phyloP scores from a whole-genome alignment of 2,113 vertebrate species.

The Irena cyanogastra region DNA sequence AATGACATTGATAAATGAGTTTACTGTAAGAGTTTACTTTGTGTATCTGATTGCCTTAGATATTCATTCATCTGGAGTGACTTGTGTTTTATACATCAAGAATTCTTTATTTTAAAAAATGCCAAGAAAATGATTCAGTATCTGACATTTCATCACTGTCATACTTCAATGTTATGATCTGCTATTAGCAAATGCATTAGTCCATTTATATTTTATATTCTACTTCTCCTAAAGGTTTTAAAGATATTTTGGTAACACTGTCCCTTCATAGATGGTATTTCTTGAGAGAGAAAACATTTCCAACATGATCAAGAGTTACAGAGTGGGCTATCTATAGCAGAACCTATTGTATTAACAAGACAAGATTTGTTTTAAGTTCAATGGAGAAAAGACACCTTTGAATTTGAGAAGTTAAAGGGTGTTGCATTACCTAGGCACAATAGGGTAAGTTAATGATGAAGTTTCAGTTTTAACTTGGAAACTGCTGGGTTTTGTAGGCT shows the following conservation, averaged over 20 bases:
- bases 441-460: slow-evolving; percentile 58
- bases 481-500: slow-evolving; percentile 50
- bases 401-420: slow-evolving; percentile 59
- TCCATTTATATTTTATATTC: neutral
- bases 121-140: neutral
- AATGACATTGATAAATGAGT: neutral
- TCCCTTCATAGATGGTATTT: neutral
- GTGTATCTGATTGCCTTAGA: neutral
- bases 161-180: neutral
- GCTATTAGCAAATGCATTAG: neutral
- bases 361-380: slow-evolving; percentile 62
- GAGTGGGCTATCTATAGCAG: slow-evolving; percentile 3
- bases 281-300: slow-evolving; percentile 28
- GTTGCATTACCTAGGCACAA: slow-evolving; percentile 54
- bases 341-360: slow-evolving; percentile 47
- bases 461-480: slow-evolving; percentile 64
- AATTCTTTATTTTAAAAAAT: neutral
- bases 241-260: neutral
- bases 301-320: slow-evolving; percentile 43
- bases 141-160: neutral
- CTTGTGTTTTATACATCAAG: neutral
- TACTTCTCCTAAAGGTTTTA: neutral
- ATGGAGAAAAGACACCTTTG: slow-evolving; percentile 46
- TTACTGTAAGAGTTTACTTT: neutral
- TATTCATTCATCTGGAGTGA: neutral